Evolutionary conservation across 1,140 invertebrate genomes (phyloP), one percentile per base, ranked within the genome.

Genomic region (Drosophila navojoa): DNA sequence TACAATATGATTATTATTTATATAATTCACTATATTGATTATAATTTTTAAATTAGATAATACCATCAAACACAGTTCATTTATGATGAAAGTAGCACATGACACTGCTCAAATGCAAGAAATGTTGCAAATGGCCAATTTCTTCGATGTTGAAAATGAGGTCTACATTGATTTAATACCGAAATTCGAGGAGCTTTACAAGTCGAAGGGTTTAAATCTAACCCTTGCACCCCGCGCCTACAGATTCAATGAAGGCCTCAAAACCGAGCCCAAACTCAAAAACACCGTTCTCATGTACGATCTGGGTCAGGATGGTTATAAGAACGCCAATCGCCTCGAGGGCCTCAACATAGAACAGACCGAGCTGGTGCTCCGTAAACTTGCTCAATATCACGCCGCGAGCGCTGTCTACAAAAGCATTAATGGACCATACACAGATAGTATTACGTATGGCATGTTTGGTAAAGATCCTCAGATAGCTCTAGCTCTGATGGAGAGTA

Each of bases 331-430:
- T 77, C 91, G 94, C 50, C 78, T 91, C 42, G 91, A 93, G 52
- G 93, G 94, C 6, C 69, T 95, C 0, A 89, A 93, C 45, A 52
- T 93, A 2, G 87, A 93, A 15, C 92, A 93, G 53, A 76, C 94
- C 1, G 92, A 93, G 38, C 71, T 90, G 15, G 93, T 93, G 0
- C 84, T 94, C 0, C 92, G 92, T 29, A 92, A 92, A 22, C 73
- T 94, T 32, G 94, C 94, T 1, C 93, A 93, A 27, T 94, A 94
- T 72, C 94, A 95, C 71, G 94, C 94, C 0, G 78, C 77, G 0
- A 79, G 90, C 0, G 85, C 86, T 0, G 42, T 38, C 6, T 59
- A 62, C 52, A 45, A 57, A 1, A 60, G 69, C 6, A 27, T 73
- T 1, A 32, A 85, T 45, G 90, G 89, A 45, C 66, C 75, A 0